phyloP scores from a whole-genome alignment of 1,140 invertebrate species.

The Physella acuta region DNA sequence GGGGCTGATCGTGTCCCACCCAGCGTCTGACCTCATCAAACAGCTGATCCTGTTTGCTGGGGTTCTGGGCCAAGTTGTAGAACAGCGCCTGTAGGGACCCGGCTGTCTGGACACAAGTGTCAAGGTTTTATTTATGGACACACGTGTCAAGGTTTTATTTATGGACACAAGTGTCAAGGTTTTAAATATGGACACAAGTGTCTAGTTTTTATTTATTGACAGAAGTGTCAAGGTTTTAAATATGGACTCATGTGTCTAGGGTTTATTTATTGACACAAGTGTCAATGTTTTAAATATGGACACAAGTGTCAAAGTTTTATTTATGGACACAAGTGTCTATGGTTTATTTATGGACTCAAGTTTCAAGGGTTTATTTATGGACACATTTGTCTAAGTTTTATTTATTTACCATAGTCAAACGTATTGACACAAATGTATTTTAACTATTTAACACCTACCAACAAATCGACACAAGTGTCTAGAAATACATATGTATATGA shows the following conservation, averaged over 20 bases:
- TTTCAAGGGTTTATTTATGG: background rate
- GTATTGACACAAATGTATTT: no score
- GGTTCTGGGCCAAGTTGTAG: slow-evolving; percentile 72
- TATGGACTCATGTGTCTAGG: background rate
- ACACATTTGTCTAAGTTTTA: no score
- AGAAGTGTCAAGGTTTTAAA: background rate
- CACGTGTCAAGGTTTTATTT: background rate
- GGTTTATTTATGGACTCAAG: background rate
- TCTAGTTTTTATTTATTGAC: background rate
- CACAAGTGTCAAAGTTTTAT: background rate
- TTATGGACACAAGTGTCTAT: background rate
- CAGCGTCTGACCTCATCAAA: slow-evolving; percentile 50
- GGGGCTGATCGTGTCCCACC: slow-evolving; percentile 39
- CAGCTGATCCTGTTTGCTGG: slow-evolving; percentile 67
- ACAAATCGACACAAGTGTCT: no score
- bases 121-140: background rate
- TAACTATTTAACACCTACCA: no score
- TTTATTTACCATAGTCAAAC: no score
- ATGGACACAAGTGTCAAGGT: background rate
- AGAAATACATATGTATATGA: no score
- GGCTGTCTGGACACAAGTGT: slow-evolving; percentile 69
- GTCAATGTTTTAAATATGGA: background rate
- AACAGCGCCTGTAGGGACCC: slow-evolving; percentile 80
- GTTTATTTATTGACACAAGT: background rate
- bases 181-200: background rate